A percentile compares a stretch with the other conserved stretches of the same genome.
Evolutionary conservation across 2,888 invertebrate species (phyloP).

Genomic region (Scaptomyza cyrtandrae): DNA sequence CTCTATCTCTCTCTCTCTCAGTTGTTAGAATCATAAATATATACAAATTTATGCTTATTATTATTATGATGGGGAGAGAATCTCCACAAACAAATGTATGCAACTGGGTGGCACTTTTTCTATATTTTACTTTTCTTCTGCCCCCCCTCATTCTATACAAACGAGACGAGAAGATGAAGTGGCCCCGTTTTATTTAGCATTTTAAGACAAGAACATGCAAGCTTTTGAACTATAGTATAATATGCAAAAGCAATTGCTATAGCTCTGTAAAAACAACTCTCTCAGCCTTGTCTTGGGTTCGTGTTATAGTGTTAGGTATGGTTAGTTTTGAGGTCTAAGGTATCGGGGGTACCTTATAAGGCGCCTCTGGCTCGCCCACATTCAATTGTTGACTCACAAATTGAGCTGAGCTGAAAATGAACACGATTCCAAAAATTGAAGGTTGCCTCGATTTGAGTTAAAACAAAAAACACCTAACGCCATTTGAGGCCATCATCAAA

Average conservation of each 20-base stretch:
- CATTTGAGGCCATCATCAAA: constrained; percentile 47
- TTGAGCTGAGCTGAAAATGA: constrained; percentile 61
- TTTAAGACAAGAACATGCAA: constrained; percentile 42
- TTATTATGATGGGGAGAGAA: constrained; percentile 2
- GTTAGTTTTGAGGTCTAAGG: background rate
- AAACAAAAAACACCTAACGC: constrained; percentile 13
- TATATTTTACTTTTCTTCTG: background rate
- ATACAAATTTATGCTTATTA: constrained; percentile 72
- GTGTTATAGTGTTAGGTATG: background rate
- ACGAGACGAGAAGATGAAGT: constrained; percentile 13
- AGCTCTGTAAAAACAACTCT: constrained; percentile 8
- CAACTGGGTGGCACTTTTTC: constrained; percentile 71
- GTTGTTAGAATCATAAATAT: constrained; percentile 64
- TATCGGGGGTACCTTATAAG: constrained; percentile 24
- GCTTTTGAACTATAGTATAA: background rate
- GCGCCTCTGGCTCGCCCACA: constrained; percentile 47
- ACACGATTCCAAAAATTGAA: constrained; percentile 57
- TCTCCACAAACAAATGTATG: constrained; percentile 55
- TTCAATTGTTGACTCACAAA: constrained; percentile 41
- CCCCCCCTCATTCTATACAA: constrained; percentile 40
- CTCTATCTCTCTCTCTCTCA: background rate
- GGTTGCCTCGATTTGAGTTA: constrained; percentile 28
- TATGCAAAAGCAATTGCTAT: constrained; percentile 25
- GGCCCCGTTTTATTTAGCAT: constrained; percentile 28
- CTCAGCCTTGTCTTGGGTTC: constrained; percentile 35